Evolutionary conservation across 2,888 invertebrate species (phyloP), one percentile per base, ranked within the genome.

Genomic region (Spilosoma lubricipeda): DNA sequence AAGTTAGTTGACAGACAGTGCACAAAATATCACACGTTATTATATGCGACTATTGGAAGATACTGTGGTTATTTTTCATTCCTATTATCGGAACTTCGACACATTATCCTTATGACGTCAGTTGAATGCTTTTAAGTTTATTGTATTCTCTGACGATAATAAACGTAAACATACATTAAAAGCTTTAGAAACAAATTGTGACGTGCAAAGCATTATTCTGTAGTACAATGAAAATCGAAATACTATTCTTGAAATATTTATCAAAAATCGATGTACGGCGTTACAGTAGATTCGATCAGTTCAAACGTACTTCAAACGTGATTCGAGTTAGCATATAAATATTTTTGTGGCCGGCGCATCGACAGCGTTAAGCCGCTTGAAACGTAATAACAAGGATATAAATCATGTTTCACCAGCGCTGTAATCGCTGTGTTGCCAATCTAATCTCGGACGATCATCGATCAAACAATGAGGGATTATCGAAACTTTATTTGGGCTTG

Each of bases 381-480:
- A 73, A 69, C 63, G 59, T 75, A 79, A 83, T 85, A 85, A 80
- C 75, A 80, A 66, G 72, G 48, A 71, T 67, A 82, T 85, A 81
- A 83, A 85, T 83, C 79, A 83, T 84, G 65, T 76, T 77, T 72
- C 63, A 59, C 72, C 71, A 79, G 72, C 81, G 80, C 74, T 80
- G 59, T 74, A 85, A 82, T 75, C 80, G 81, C 81, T 83, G 74
- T 36, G 77, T 76, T 81, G 73, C 77, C 74, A 80, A 81, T 80
- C 77, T 85, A 82, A 85, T 82, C 82, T 78, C 59, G 66, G 33
- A 66, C 74, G 83, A 80, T 77, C 86, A 85, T 85, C 85, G 82
- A 86, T 86, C 85, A 85, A 85, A 83, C 82, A 85, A 85, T 79
- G 78, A 74, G 66, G 78, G 83, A 83, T 85, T 85, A 85, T 75